These are phyloP conservation scores for Scaptomyza pallida DNA, from an alignment of 1,140 invertebrate genomes.

Conservation along the genomic window DNA sequence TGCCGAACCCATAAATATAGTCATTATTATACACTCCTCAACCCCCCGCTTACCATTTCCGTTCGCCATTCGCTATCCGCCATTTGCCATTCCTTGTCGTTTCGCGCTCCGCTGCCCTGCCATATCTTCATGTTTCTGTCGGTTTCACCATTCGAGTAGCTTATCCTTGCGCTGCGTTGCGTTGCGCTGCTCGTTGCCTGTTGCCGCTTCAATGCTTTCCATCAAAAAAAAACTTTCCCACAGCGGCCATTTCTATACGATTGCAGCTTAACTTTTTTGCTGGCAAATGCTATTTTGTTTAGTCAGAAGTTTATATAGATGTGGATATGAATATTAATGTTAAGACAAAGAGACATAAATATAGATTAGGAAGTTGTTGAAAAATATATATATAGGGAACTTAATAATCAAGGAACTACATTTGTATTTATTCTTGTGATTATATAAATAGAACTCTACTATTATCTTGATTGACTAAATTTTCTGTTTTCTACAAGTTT, in stretches of 20 bases:
- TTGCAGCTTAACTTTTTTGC: conserved; percentile 9
- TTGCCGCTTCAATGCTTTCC: conserved; percentile 29
- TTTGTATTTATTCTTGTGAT: too few species aligned
- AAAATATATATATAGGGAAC: too few species aligned
- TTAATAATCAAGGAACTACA: too few species aligned
- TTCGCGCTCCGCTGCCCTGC: conserved; percentile 50
- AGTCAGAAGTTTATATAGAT: neutral
- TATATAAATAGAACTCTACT: too few species aligned
- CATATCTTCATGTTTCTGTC: neutral
- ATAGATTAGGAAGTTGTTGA: too few species aligned
- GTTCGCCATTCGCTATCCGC: conserved; percentile 12
- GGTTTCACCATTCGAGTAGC: conserved; percentile 2
- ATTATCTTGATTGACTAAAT: conserved; percentile 3
- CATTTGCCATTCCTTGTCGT: conserved; percentile 32
- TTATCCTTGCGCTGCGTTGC: conserved; percentile 16
- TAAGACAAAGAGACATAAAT: conserved; percentile 1
- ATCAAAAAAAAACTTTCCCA: conserved; percentile 22
- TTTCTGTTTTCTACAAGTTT: conserved; percentile 14
- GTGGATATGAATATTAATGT: neutral
- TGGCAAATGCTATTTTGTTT: neutral
- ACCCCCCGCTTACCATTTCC: conserved; percentile 42
- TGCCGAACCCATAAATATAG: conserved; percentile 69
- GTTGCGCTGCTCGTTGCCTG: conserved; percentile 1
- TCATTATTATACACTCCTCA: too few species aligned
- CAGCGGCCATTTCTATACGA: conserved; percentile 14